Evolutionary conservation across 2,113 vertebrate genomes (phyloP).

Genomic region (Lepus europaeus): DNA sequence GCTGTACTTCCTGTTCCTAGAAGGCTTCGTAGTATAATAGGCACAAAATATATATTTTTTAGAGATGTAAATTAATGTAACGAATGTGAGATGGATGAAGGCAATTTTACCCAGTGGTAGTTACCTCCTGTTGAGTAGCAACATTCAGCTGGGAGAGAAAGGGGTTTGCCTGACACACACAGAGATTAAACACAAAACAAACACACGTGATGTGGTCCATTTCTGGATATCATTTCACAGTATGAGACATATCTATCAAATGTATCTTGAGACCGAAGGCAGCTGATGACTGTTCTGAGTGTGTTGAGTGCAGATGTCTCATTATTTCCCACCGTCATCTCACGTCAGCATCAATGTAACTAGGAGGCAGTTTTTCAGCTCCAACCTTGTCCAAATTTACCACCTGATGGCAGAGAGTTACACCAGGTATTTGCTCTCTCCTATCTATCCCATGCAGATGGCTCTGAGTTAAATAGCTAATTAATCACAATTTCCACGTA

Average conservation of each 20-base stretch:
- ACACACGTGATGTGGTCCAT: not conserved
- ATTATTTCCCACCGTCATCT: not conserved
- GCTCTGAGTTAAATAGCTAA: slow-evolving; percentile 11
- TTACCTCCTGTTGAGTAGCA: not conserved
- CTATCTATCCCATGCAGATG: slow-evolving; percentile 44
- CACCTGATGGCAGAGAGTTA: not conserved
- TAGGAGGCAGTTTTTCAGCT: not conserved
- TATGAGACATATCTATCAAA: not conserved
- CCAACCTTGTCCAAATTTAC: not conserved
- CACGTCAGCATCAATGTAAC: not conserved
- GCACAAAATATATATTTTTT: not conserved
- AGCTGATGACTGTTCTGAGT: not conserved
- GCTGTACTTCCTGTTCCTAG: not conserved
- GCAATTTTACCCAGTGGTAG: not conserved
- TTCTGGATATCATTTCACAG: slow-evolving; percentile 36
- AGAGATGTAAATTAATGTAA: not conserved
- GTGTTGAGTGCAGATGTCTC: not conserved
- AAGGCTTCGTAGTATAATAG: not conserved
- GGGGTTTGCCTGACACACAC: not conserved
- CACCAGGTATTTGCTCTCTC: not conserved
- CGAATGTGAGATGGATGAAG: not conserved
- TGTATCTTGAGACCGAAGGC: not conserved
- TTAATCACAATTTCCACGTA: slow-evolving; percentile 56
- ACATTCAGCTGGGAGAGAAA: not conserved
- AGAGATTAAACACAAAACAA: not conserved